These are phyloP conservation scores for Felis catus DNA, from an alignment of 2,113 vertebrate species.

Conservation along the genomic window DNA sequence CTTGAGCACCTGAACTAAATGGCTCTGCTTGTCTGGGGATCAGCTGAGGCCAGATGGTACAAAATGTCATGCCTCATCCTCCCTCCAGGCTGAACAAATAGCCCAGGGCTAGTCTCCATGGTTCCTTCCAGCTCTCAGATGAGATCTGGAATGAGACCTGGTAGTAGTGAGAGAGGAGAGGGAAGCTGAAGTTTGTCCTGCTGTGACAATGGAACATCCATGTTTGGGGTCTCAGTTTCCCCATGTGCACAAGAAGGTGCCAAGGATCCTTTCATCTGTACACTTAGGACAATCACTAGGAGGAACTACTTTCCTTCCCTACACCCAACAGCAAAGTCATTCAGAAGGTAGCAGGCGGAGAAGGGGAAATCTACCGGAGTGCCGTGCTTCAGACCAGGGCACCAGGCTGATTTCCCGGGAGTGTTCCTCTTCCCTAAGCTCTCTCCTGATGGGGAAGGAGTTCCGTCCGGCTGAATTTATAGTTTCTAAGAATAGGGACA, in stretches of 20 bases:
- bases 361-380: not conserved
- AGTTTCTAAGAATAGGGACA: not conserved
- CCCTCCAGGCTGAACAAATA: not conserved
- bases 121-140: not conserved
- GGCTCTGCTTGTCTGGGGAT: conserved; percentile 72
- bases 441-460: not conserved
- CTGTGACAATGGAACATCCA: not conserved
- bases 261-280: not conserved
- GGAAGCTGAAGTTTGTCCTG: not conserved
- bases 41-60: conserved; percentile 62
- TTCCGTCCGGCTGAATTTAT: not conserved
- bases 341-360: not conserved
- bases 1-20: conserved; percentile 64
- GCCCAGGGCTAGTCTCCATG: not conserved
- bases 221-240: not conserved
- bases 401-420: not conserved
- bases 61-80: conserved; percentile 53
- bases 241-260: not conserved
- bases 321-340: not conserved
- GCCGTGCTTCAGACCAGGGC: not conserved
- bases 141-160: not conserved
- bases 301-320: not conserved
- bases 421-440: not conserved
- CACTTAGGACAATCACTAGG: not conserved
- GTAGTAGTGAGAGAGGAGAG: not conserved